phyloP scores from a whole-genome alignment of 2,888 invertebrate genomes.

The Pachycephus smyrnensis region DNA sequence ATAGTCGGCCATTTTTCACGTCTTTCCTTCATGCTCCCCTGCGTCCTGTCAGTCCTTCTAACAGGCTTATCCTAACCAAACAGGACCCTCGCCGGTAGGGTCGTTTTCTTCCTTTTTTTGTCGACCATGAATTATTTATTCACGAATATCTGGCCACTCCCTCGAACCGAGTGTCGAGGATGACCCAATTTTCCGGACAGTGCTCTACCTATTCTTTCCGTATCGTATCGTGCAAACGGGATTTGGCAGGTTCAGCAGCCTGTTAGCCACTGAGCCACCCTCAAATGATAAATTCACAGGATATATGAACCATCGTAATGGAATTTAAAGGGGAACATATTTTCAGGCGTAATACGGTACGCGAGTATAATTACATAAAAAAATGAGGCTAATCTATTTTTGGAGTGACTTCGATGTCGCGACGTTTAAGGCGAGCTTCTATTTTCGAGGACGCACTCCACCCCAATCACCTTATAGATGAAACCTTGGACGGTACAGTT shows the following conservation, averaged over 20 bases:
- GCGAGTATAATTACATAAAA: neutral
- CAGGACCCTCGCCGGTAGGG: constrained; percentile 30
- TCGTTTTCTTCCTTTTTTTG: constrained; percentile 18
- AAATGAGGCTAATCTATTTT: neutral
- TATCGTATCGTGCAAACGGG: neutral
- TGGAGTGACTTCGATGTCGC: neutral
- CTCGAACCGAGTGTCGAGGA: constrained; percentile 14
- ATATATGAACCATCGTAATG: neutral
- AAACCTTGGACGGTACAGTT: neutral
- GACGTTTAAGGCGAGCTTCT: neutral
- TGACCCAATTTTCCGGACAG: constrained; percentile 38
- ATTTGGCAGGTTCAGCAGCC: neutral
- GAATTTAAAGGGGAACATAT: neutral
- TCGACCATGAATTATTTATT: constrained; percentile 52
- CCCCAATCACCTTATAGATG: neutral
- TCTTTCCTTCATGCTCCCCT: constrained; percentile 50
- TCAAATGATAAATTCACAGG: neutral
- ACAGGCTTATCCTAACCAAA: constrained; percentile 47
- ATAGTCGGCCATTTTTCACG: constrained; percentile 49
- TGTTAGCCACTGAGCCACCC: no score
- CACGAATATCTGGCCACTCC: constrained; percentile 21
- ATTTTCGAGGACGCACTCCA: neutral
- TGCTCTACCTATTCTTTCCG: neutral
- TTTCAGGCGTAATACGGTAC: neutral
- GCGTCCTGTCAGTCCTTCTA: constrained; percentile 50